These are phyloP conservation scores for Metallyticus violacea DNA, from an alignment of 2,888 invertebrate genomes.

Conservation along the genomic window DNA sequence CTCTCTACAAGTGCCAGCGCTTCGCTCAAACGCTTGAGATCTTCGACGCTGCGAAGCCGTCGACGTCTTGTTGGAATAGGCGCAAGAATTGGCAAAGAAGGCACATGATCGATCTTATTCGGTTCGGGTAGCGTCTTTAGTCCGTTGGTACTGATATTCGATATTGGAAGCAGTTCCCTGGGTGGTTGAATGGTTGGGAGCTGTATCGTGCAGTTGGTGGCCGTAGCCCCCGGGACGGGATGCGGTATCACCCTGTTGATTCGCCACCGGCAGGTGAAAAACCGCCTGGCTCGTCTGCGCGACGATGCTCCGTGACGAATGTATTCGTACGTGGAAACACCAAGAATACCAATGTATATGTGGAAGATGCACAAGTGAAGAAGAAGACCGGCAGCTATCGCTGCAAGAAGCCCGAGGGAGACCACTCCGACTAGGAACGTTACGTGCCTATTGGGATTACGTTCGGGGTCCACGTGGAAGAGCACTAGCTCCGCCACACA, in stretches of 20 bases:
- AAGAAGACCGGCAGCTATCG: slow-evolving; percentile 71
- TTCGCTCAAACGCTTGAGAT: slow-evolving; percentile 56
- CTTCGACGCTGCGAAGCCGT: slow-evolving; percentile 50
- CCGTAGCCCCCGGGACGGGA: slow-evolving; percentile 34
- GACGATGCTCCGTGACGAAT: slow-evolving; percentile 49
- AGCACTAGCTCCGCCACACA: slow-evolving; percentile 68
- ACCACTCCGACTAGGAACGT: slow-evolving; percentile 57
- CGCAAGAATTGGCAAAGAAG: slow-evolving; percentile 47
- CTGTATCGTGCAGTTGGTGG: slow-evolving; percentile 32
- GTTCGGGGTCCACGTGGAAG: slow-evolving; percentile 55
- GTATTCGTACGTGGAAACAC: slow-evolving; percentile 88
- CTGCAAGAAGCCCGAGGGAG: slow-evolving; percentile 66
- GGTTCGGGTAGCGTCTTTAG: slow-evolving; percentile 28
- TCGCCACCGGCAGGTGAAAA: not conserved
- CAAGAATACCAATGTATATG: slow-evolving; percentile 78
- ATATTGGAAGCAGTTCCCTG: slow-evolving; percentile 14
- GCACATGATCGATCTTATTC: slow-evolving; percentile 5
- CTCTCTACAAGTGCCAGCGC: slow-evolving; percentile 47
- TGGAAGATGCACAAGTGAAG: slow-evolving; percentile 86
- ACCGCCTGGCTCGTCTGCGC: not conserved
- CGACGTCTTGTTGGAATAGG: slow-evolving; percentile 47
- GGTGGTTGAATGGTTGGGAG: slow-evolving; percentile 25
- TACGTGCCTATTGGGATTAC: slow-evolving; percentile 31
- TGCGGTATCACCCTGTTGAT: slow-evolving; percentile 47
- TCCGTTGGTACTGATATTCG: slow-evolving; percentile 24